These are phyloP conservation scores for Carettochelys insculpta DNA, from an alignment of 2,113 vertebrate genomes.

Conservation along the genomic window DNA sequence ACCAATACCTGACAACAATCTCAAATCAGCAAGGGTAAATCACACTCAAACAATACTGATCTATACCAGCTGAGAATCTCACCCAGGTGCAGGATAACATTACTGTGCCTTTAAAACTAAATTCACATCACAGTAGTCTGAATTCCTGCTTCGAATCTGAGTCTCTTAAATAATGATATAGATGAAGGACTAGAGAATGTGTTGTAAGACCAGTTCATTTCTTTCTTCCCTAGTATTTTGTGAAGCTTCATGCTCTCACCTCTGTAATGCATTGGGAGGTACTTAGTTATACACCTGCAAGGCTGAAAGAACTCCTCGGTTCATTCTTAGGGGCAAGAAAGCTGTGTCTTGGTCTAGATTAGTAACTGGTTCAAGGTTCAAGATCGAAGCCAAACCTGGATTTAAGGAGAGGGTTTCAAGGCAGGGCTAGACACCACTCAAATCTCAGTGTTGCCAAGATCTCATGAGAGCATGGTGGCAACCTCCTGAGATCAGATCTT, in stretches of 20 bases:
- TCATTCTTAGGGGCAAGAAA: neutral
- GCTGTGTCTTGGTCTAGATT: neutral
- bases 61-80: constrained; percentile 23
- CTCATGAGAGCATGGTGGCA: neutral
- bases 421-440: neutral
- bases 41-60: constrained; percentile 29
- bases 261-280: neutral
- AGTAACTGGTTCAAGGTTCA: neutral
- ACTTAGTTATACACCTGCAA: neutral
- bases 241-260: accelerated
- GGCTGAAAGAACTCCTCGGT: neutral
- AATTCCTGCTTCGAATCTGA: constrained; percentile 39
- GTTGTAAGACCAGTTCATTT: neutral
- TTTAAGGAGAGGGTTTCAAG: neutral
- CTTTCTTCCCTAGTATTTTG: neutral
- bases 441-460: neutral
- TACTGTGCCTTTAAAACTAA: constrained; percentile 53
- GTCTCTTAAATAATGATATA: constrained; percentile 38
- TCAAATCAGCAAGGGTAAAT: constrained; percentile 46
- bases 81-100: constrained; percentile 49
- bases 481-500: neutral
- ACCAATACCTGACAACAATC: constrained; percentile 56
- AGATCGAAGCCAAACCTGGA: neutral
- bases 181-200: constrained; percentile 47
- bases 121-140: constrained; percentile 55